Percentiles rank a stretch among this genome's conserved stretches.
phyloP scores from a whole-genome alignment of 1,140 invertebrate species.

The Phenacoccus solenopsis region DNA sequence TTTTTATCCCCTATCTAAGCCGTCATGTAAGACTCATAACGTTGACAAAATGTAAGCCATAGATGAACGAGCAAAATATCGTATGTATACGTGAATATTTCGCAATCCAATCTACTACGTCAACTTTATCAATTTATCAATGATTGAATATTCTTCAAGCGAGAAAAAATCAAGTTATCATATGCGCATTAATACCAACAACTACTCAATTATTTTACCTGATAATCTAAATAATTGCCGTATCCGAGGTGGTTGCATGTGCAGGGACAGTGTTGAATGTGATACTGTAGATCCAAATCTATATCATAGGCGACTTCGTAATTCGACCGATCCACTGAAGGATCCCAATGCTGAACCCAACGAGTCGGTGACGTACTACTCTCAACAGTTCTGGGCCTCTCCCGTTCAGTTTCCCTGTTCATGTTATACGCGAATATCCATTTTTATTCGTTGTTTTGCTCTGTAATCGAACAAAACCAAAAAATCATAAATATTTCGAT shows the following conservation, averaged over 20 bases:
- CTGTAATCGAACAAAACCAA: no score
- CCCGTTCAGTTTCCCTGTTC: background rate
- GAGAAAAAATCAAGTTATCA: no score
- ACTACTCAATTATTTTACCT: conserved; percentile 49
- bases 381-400: conserved; percentile 6
- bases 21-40: no score
- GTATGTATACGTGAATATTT: no score
- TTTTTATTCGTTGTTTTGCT: background rate
- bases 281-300: conserved; percentile 62
- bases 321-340: background rate
- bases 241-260: conserved; percentile 84
- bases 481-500: no score
- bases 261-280: conserved; percentile 73
- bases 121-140: no score
- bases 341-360: background rate
- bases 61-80: no score
- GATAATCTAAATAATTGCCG: conserved; percentile 79
- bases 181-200: no score
- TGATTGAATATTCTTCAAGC: no score
- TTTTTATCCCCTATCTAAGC: no score
- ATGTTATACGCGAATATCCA: conserved; percentile 1
- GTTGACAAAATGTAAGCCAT: no score
- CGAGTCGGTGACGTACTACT: conserved; percentile 7
- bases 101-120: no score
- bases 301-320: conserved; percentile 37